Percentiles rank a stretch among this genome's conserved stretches.
phyloP scores from a whole-genome alignment of 1,140 invertebrate genomes.

The Potamilus streckersoni region DNA sequence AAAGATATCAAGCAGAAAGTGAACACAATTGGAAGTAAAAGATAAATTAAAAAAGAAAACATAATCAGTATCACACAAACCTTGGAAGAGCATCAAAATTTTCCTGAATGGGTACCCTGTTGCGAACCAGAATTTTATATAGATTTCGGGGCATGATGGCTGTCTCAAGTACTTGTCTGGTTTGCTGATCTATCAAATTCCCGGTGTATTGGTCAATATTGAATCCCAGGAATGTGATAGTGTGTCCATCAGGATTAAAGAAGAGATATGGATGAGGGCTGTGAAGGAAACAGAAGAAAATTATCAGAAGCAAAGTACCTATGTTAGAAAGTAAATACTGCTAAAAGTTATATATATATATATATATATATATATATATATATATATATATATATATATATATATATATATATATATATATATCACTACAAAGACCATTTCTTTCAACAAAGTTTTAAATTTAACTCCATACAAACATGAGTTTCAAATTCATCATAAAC shows the following conservation, averaged over 20 bases:
- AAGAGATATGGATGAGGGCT: slow-evolving; percentile 64
- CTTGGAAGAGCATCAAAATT: slow-evolving; percentile 60
- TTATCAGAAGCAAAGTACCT: not conserved
- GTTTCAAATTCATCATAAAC: too few relatives aligned
- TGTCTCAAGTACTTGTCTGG: slow-evolving; percentile 36
- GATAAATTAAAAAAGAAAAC: too few relatives aligned
- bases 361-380: too few relatives aligned
- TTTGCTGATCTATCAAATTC: slow-evolving; percentile 52
- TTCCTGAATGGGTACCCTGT: slow-evolving; percentile 54
- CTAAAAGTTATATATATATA: too few relatives aligned
- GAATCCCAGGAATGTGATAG: slow-evolving; percentile 63
- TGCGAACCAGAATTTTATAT: slow-evolving; percentile 41
- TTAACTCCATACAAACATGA: too few relatives aligned
- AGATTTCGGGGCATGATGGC: slow-evolving; percentile 46
- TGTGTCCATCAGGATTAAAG: slow-evolving; percentile 58
- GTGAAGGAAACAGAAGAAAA: slow-evolving; percentile 18
- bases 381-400: too few relatives aligned
- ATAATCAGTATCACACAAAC: slow-evolving; percentile 21
- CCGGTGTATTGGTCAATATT: slow-evolving; percentile 49
- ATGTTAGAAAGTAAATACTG: too few relatives aligned
- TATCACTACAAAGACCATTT: too few relatives aligned
- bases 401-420: too few relatives aligned
- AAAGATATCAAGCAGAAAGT: too few relatives aligned
- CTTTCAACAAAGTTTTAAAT: too few relatives aligned
- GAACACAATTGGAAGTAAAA: too few relatives aligned